Base-by-base conservation (phyloP, 2,888 invertebrate species). In the Chloroclysta siterata region DNA sequence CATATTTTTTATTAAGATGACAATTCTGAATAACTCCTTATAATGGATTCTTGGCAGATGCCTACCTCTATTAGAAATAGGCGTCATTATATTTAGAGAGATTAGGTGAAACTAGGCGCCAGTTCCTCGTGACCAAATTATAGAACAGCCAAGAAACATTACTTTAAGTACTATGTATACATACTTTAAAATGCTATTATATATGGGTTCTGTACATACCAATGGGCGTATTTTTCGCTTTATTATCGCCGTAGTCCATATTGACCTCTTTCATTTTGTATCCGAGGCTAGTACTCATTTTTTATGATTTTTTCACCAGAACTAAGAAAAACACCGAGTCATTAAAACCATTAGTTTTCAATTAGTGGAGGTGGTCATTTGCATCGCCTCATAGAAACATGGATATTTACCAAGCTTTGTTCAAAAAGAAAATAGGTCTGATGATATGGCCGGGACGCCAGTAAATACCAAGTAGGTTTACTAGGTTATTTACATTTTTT, bases 181-280 rank as follows among this genome's bases (percentile, higher is more conserved):
- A 22, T 3, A 33, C 33, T 8, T 8, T 33, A 6, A 33, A 7
- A 33, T 33, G 6, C 33, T 33, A 22, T 22, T 22, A 5, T 8
- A 6, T 8, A 33, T 6, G 8, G 33, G 33, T 4, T 41, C 7
- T n/a, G 41, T 52, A 79, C 84, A 57, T 80, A 91, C 91, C 91
- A 65, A 92, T 82, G 46, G 92, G 92, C 33, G 92, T 92, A 47
- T 87, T 77, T 78, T 87, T 92, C 17, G 83, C 67, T 80, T 90
- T 90, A 71, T 70, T 84, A 68, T 91, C 92, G 69, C 76, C 73
- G 64, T 76, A 73, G 29, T 88, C 87, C 60, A 75, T 72, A 13
- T 61, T 80, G 77, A 79, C 82, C 60, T 91, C 90, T 75, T 90
- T 92, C 75, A 82, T 80, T 81, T 87, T 90, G 70, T 83, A 84